These are phyloP conservation scores for Tachina lurida DNA, from an alignment of 2,888 invertebrate species.

Conservation along the genomic window DNA sequence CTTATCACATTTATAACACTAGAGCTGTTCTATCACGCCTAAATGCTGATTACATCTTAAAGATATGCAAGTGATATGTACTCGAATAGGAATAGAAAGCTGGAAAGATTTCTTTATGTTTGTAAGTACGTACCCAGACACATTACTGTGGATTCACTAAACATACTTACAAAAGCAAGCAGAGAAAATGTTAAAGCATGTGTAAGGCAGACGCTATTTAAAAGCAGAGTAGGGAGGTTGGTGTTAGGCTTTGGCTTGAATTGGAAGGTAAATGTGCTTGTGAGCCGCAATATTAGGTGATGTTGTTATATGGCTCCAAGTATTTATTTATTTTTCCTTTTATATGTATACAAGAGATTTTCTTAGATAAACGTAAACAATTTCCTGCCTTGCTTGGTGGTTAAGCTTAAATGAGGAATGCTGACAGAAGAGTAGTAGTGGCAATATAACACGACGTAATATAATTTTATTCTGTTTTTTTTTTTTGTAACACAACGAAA, in stretches of 20 bases:
- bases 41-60: constrained; percentile 71
- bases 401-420: constrained; percentile 14
- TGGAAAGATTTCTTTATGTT: constrained; percentile 16
- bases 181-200: constrained; percentile 28
- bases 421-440: neutral
- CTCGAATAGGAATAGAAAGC: constrained; percentile 45
- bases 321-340: constrained; percentile 14
- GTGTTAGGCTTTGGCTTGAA: neutral
- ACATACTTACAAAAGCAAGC: constrained; percentile 14
- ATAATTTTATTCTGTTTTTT: constrained; percentile 50
- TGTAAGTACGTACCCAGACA: constrained; percentile 27
- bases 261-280: neutral
- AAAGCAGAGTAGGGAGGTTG: no score
- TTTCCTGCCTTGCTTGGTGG: constrained; percentile 34
- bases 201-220: neutral
- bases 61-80: constrained; percentile 71
- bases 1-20: constrained; percentile 66
- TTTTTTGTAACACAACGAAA: constrained; percentile 19
- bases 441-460: constrained; percentile 50
- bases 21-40: constrained; percentile 71
- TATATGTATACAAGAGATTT: constrained; percentile 44
- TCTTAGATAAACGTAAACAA: constrained; percentile 65
- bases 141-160: constrained; percentile 56
- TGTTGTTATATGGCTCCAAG: constrained; percentile 58
- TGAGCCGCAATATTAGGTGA: constrained; percentile 47